A percentile compares a stretch with the other conserved stretches of the same genome.
These are phyloP conservation scores for Phataginus tetradactyla DNA, from an alignment of 2,797 vertebrate genomes.

Conservation along the genomic window DNA sequence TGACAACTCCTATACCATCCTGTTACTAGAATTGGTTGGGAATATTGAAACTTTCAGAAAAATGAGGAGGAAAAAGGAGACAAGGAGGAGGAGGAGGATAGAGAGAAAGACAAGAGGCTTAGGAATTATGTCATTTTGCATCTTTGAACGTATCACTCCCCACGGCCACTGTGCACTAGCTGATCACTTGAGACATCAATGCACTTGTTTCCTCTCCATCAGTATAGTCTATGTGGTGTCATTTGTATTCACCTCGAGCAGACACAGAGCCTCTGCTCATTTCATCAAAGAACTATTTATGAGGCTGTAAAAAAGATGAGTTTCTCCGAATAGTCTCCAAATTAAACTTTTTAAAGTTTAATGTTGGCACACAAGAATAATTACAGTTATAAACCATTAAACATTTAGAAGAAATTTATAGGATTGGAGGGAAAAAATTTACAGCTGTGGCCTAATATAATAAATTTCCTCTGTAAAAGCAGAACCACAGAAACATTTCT, in stretches of 20 bases:
- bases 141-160: not conserved
- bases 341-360: slow-evolving; percentile 92
- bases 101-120: not conserved
- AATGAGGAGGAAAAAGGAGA: not conserved
- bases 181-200: slow-evolving; percentile 63
- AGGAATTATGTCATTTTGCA: not conserved
- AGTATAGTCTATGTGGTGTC: slow-evolving; percentile 58
- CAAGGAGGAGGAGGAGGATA: not conserved
- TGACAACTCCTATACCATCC: not conserved
- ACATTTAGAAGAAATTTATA: slow-evolving; percentile 89
- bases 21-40: not conserved
- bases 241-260: slow-evolving; percentile 86
- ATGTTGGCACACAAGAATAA: slow-evolving; percentile 89
- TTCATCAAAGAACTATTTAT: slow-evolving; percentile 90
- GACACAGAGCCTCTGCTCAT: slow-evolving; percentile 84
- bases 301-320: slow-evolving; percentile 90
- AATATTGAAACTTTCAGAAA: not conserved
- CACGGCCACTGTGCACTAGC: not conserved
- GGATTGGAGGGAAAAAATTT: slow-evolving; percentile 85
- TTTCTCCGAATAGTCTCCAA: slow-evolving; percentile 88
- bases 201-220: slow-evolving; percentile 44
- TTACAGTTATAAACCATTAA: slow-evolving; percentile 90
- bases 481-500: slow-evolving; percentile 81
- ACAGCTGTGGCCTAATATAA: slow-evolving; percentile 83
- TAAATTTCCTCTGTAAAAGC: slow-evolving; percentile 85